Percentiles rank a stretch among this genome's conserved stretches.
Evolutionary conservation across 2,797 vertebrate genomes (phyloP).

Genomic region (Acanthurus lineatus): DNA sequence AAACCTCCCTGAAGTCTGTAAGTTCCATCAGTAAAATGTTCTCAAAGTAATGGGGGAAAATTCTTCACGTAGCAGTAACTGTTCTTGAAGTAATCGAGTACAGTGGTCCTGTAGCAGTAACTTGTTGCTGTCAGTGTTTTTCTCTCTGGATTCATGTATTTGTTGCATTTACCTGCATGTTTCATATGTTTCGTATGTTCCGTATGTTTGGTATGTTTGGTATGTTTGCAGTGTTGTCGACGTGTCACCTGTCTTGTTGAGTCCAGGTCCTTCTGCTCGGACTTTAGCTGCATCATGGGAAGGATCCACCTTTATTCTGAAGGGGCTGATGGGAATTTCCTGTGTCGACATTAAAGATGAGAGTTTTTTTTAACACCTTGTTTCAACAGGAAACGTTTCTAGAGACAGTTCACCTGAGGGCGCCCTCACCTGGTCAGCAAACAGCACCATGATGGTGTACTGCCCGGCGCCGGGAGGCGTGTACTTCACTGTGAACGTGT

Average conservation of each 20-base stretch:
- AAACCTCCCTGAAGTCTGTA: too few species aligned
- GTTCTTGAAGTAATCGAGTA: too few species aligned
- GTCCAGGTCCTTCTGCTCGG: constrained; percentile 93
- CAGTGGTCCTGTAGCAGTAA: too few species aligned
- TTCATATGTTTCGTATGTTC: too few species aligned
- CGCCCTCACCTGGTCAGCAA: constrained; percentile 91
- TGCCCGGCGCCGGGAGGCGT: constrained; percentile 90
- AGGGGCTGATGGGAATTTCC: constrained; percentile 97
- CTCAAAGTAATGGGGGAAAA: too few species aligned
- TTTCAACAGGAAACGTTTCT: background rate
- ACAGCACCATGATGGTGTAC: constrained; percentile 98
- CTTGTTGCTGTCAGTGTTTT: too few species aligned
- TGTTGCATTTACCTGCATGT: too few species aligned
- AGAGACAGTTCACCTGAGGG: background rate
- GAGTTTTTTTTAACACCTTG: background rate
- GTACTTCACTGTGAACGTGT: constrained; percentile 97
- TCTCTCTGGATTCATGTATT: too few species aligned
- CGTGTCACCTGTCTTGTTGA: constrained; percentile 88
- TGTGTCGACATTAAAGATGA: constrained; percentile 60
- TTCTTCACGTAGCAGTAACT: too few species aligned
- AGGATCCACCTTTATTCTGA: constrained; percentile 96
- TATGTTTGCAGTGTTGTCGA: too few species aligned
- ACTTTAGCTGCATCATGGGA: constrained; percentile 95
- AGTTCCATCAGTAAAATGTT: too few species aligned
- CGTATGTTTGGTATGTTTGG: too few species aligned